A percentile compares a stretch with the other conserved stretches of the same genome.
These are phyloP conservation scores for Furnarius figulus DNA, from an alignment of 2,113 vertebrate genomes.

Conservation along the genomic window DNA sequence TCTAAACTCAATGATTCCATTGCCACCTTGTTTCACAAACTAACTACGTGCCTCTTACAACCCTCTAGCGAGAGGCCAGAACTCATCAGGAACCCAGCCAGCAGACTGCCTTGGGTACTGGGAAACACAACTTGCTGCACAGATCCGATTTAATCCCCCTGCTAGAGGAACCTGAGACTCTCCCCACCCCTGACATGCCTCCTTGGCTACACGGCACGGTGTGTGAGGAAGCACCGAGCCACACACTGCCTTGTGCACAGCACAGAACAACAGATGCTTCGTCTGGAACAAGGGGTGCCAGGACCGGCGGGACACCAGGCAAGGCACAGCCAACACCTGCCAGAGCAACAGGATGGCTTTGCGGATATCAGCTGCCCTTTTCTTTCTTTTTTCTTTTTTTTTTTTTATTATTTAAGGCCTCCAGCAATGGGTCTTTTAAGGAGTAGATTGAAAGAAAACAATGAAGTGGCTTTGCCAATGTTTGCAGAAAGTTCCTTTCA, in stretches of 20 bases:
- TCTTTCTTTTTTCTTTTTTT: too few species aligned
- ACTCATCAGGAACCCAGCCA: neutral
- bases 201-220: rapidly evolving
- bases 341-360: neutral
- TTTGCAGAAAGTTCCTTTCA: neutral
- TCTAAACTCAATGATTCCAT: neutral
- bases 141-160: rapidly evolving
- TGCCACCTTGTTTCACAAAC: neutral
- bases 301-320: rapidly evolving
- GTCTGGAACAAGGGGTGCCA: neutral
- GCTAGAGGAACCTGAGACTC: neutral
- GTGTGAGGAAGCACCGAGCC: neutral
- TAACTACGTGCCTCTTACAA: neutral
- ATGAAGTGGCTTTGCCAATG: neutral
- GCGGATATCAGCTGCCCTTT: neutral
- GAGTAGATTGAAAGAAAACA: neutral
- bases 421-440: neutral
- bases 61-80: neutral
- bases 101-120: neutral
- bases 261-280: neutral
- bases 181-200: neutral
- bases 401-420: neutral
- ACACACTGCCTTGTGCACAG: rapidly evolving
- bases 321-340: neutral
- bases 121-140: neutral